Conservation (phyloP, 2,888 invertebrate species). For the Lycocerus yunnanus region DNA sequence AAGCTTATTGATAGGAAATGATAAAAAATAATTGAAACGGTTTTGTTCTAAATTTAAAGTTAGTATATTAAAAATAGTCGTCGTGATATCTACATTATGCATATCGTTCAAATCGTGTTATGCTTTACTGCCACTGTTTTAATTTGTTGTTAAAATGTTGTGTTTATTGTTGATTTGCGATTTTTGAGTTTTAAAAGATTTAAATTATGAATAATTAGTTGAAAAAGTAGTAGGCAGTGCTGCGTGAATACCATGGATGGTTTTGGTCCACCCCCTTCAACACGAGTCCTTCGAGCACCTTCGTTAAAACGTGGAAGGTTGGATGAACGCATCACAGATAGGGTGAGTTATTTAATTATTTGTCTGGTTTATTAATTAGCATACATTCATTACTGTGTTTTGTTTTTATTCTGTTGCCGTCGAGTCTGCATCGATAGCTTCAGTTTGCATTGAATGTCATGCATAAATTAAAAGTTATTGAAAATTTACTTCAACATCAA, state of each 20-base stretch:
- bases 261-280: slow-evolving; percentile 48
- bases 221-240: background rate
- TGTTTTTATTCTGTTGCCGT: background rate
- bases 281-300: slow-evolving; percentile 75
- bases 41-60: background rate
- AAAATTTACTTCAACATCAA: background rate
- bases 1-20: background rate
- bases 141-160: background rate
- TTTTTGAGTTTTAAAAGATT: background rate
- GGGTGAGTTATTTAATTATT: slow-evolving; percentile 64
- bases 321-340: slow-evolving; percentile 75
- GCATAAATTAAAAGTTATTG: background rate
- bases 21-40: background rate
- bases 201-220: background rate
- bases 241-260: slow-evolving; percentile 19
- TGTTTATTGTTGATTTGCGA: background rate
- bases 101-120: background rate
- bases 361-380: background rate
- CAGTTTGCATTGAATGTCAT: background rate
- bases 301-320: slow-evolving; percentile 78
- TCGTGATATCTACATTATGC: background rate
- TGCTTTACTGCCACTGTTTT: background rate
- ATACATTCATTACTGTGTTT: background rate
- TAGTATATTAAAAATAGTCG: background rate
- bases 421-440: background rate